A percentile compares a stretch with the other conserved stretches of the same genome.
These are phyloP conservation scores for Pilophorus perplexus DNA, from an alignment of 2,888 invertebrate species.

Conservation along the genomic window DNA sequence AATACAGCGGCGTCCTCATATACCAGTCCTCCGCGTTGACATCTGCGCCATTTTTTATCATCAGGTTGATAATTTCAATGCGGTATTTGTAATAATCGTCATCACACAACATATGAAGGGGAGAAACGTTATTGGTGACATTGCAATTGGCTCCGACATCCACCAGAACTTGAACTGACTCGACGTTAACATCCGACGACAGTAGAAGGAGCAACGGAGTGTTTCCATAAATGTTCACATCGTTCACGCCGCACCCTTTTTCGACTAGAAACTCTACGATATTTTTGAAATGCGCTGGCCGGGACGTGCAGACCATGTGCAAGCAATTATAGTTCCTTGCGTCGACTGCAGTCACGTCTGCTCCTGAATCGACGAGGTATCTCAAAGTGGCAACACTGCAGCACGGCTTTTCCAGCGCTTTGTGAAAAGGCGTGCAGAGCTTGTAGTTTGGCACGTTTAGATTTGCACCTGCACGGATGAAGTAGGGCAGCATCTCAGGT, in stretches of 20 bases:
- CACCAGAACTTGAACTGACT: constrained; percentile 1
- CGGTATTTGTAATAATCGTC: background rate
- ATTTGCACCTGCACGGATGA: background rate
- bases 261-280: background rate
- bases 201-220: constrained; percentile 4
- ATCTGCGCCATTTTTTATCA: background rate
- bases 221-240: background rate
- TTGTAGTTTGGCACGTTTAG: background rate
- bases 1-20: background rate
- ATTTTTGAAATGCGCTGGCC: background rate
- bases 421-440: background rate
- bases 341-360: background rate
- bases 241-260: background rate
- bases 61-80: background rate
- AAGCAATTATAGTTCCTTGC: background rate
- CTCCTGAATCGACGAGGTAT: background rate
- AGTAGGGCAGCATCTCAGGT: too few relatives aligned
- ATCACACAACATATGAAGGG: background rate
- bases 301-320: constrained; percentile 1
- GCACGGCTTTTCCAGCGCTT: background rate
- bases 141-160: constrained; percentile 5
- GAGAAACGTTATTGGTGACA: background rate
- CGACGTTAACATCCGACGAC: background rate
- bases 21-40: background rate
- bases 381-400: background rate